Evolutionary conservation across 1,140 invertebrate genomes (phyloP).

Genomic region (Globodera rostochiensis): DNA sequence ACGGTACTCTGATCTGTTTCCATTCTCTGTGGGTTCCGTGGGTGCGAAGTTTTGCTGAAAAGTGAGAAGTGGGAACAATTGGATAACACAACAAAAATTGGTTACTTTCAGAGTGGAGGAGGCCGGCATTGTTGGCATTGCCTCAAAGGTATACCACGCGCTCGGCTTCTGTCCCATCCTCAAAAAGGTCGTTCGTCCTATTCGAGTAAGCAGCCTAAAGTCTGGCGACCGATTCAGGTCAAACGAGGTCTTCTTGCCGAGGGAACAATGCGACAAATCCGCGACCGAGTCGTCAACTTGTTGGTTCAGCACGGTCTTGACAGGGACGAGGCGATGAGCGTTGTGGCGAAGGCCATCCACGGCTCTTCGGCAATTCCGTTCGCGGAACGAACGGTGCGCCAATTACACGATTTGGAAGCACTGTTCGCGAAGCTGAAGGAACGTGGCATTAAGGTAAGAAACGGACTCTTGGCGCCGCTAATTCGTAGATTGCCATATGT

Average conservation of each 20-base stretch:
- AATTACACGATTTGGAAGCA: constrained; percentile 65
- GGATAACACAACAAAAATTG: constrained; percentile 17
- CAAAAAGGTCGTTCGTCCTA: constrained; percentile 42
- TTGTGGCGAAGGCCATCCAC: constrained; percentile 39
- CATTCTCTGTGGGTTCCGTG: constrained; percentile 70
- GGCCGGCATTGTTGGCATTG: constrained; percentile 45
- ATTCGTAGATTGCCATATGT: constrained; percentile 66
- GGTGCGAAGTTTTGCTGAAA: constrained; percentile 64
- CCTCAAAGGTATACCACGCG: constrained; percentile 66
- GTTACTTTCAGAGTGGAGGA: constrained; percentile 47
- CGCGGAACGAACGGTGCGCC: constrained; percentile 35
- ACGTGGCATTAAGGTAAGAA: constrained; percentile 65
- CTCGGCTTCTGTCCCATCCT: constrained; percentile 66
- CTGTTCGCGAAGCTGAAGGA: constrained; percentile 67
- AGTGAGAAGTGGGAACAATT: constrained; percentile 46
- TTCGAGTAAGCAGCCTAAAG: constrained; percentile 16
- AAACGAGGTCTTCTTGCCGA: constrained; percentile 68
- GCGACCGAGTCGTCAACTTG: constrained; percentile 62
- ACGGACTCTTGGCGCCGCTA: neutral
- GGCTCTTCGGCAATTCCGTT: neutral
- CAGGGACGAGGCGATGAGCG: constrained; percentile 42
- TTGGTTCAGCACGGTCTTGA: constrained; percentile 66
- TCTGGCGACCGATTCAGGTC: constrained; percentile 51
- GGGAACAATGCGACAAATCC: constrained; percentile 66
- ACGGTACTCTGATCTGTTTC: constrained; percentile 70